A percentile compares a stretch with the other conserved stretches of the same genome.
phyloP scores from a whole-genome alignment of 2,888 invertebrate species.

The Sarcophaga carnaria region DNA sequence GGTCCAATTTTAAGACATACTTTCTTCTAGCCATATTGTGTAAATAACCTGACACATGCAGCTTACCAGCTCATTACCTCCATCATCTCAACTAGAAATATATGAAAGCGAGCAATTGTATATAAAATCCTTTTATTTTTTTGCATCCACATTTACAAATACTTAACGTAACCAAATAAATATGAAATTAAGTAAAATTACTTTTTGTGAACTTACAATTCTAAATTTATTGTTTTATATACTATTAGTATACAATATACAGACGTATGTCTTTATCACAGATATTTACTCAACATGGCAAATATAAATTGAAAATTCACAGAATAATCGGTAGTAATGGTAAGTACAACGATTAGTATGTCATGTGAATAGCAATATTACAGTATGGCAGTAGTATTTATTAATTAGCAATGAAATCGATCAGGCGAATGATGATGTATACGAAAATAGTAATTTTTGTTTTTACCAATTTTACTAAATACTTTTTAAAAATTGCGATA shows the following conservation, averaged over 20 bases:
- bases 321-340: neutral
- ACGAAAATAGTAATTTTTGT: conserved; percentile 5
- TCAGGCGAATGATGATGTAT: conserved; percentile 23
- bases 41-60: too few species aligned
- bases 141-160: too few species aligned
- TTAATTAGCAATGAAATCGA: conserved; percentile 29
- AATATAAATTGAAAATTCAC: neutral
- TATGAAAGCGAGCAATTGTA: too few species aligned
- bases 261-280: neutral
- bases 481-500: conserved; percentile 34
- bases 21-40: too few species aligned
- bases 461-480: conserved; percentile 33
- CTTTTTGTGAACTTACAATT: too few species aligned
- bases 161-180: neutral
- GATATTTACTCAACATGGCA: too few species aligned
- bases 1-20: too few species aligned
- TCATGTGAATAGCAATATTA: neutral
- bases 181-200: neutral
- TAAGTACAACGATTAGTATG: neutral
- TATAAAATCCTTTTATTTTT: too few species aligned
- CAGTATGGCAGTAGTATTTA: neutral
- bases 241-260: neutral
- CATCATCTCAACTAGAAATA: too few species aligned
- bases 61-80: too few species aligned
- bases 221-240: too few species aligned